Base-by-base conservation (phyloP, 2,888 invertebrate species). In the Osmoderma eremita region DNA sequence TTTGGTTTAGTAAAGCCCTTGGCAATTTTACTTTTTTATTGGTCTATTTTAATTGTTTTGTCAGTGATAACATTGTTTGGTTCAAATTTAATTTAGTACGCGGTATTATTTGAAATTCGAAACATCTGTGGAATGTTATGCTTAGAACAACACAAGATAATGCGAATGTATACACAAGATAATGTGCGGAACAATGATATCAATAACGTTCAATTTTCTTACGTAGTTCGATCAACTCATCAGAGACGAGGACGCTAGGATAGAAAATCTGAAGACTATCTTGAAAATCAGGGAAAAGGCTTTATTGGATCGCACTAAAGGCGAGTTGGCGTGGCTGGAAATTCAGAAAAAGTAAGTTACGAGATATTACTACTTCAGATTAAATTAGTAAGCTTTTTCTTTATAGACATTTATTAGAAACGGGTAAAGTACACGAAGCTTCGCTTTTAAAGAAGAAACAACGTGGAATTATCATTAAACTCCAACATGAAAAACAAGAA, bases 401-500 rank as follows among this genome's bases (percentile, higher is more conserved):
- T 77, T 77, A 53, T 68, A 84, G 85, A 70, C 81, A 83, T 73
- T 82, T 85, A 30, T 83, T 85, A 64, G 83, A 87, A 72, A 86
- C 86, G 56, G 88, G 88, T 0, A 82, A 85, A 54, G 81, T 86
- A 22, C 83, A 86, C 48, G 83, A 85, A 73, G 86, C 87, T 67
- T 86, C 87, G 0, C 79, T 86, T 1, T 84, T 91, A 22, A 88
- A 88, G 73, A 90, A 90, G 78, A 89, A 88, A 71, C 90, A 91
- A 77, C 81, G 90, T 67, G 89, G 87, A 0, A 81, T 91, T 65
- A 79, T 91, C 65, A 78, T 90, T 67, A 88, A 88, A 77, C 83
- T 90, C 69, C 87, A 90, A 74, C 88, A 89, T 75, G 89, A 91
- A 76, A 85, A 88, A 74, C 87, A 88, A 70, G 89, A 90, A 78